Evolutionary conservation across 2,797 vertebrate species (phyloP).

Genomic region (Hapalemur alaotrensis): DNA sequence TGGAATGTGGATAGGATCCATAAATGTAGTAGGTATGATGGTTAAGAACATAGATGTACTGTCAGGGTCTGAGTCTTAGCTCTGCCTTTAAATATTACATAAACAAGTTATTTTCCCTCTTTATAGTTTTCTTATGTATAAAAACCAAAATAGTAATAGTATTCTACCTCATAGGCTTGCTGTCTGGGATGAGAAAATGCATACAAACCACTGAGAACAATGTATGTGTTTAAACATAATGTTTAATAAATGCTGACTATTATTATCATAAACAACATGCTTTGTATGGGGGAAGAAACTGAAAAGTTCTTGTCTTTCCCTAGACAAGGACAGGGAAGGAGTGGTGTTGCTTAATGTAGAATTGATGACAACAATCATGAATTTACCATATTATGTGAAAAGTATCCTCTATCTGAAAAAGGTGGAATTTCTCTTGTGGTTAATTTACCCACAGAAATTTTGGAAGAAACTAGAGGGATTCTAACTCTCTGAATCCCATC

Average conservation of each 20-base stretch:
- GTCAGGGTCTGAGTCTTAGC: fast-evolving
- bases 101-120: neutral
- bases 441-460: slow-evolving; percentile 14
- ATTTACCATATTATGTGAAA: neutral
- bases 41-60: neutral
- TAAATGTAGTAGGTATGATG: neutral
- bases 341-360: neutral
- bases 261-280: neutral
- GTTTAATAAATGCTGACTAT: neutral
- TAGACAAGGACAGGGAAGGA: neutral
- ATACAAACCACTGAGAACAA: neutral
- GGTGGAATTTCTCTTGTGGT: neutral
- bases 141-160: neutral
- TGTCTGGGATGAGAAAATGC: neutral
- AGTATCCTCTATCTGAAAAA: neutral
- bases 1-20: neutral
- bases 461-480: neutral
- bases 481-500: neutral
- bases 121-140: neutral
- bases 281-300: neutral
- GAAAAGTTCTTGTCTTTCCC: neutral
- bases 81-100: neutral
- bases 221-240: neutral
- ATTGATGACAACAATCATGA: neutral
- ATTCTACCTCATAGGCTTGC: neutral